These are phyloP conservation scores for Gallinago undulata DNA, from an alignment of 2,113 vertebrate genomes.

Conservation along the genomic window DNA sequence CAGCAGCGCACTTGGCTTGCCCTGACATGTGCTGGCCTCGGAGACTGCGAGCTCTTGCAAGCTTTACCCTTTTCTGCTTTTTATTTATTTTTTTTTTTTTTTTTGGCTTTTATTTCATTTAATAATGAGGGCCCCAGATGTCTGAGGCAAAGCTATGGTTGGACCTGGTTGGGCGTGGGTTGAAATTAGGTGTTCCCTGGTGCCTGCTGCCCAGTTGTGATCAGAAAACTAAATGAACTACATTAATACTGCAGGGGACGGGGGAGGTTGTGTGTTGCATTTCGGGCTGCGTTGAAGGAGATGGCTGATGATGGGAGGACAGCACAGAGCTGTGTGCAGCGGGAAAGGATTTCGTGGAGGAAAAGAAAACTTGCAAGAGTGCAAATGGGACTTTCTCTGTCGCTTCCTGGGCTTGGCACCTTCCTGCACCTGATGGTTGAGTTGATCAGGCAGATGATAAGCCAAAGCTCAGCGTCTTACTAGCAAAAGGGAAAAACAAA, in stretches of 20 bases:
- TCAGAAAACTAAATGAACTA: neutral
- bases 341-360: neutral
- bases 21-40: neutral
- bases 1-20: neutral
- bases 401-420: neutral
- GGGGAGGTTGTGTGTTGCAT: accelerated
- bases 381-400: neutral
- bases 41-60: neutral
- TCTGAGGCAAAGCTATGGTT: accelerated
- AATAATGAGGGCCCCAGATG: neutral
- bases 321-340: too few relatives aligned
- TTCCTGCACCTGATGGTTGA: neutral
- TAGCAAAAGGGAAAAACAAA: neutral
- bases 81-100: too few relatives aligned
- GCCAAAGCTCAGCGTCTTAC: neutral
- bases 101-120: neutral
- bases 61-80: neutral
- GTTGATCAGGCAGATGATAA: neutral
- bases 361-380: neutral
- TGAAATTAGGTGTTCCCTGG: neutral
- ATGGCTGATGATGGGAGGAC: too few relatives aligned
- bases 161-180: neutral
- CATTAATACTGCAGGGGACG: neutral
- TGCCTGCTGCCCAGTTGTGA: neutral
- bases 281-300: neutral